These are phyloP conservation scores for Sylvilagus floridanus DNA, from an alignment of 2,797 vertebrate species.

Conservation along the genomic window DNA sequence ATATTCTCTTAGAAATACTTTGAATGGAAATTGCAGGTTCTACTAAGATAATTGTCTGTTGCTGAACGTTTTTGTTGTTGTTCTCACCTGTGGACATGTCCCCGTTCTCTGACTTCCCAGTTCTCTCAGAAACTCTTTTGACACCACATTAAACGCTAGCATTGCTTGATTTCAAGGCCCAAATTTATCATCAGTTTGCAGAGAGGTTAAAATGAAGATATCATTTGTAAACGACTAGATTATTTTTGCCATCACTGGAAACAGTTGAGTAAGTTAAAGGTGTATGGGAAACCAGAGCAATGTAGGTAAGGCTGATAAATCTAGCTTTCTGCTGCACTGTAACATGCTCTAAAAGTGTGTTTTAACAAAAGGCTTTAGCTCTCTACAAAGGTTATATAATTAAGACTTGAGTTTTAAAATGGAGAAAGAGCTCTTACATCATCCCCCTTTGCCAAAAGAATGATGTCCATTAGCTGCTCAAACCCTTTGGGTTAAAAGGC, in stretches of 20 bases:
- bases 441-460: conserved; percentile 42
- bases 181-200: conserved; percentile 17
- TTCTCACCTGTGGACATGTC: conserved; percentile 52
- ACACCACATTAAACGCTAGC: conserved; percentile 50
- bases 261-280: conserved; percentile 44
- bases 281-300: neutral
- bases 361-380: conserved; percentile 59
- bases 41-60: conserved; percentile 51
- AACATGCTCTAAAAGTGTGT: conserved; percentile 16
- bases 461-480: conserved; percentile 62
- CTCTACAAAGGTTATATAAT: conserved; percentile 67
- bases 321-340: neutral
- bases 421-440: conserved; percentile 38
- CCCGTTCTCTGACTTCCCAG: conserved; percentile 45
- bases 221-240: conserved; percentile 27
- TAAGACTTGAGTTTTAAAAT: conserved; percentile 59
- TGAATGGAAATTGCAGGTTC: conserved; percentile 61
- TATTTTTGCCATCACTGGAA: conserved; percentile 28
- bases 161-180: conserved; percentile 10
- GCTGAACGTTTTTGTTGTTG: conserved; percentile 47
- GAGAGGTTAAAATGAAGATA: conserved; percentile 48
- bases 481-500: conserved; percentile 61
- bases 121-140: conserved; percentile 40
- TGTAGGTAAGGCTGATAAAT: neutral
- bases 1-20: conserved; percentile 53